Base-by-base conservation (phyloP, 2,888 invertebrate species). In the Metacarcinus magister region DNA sequence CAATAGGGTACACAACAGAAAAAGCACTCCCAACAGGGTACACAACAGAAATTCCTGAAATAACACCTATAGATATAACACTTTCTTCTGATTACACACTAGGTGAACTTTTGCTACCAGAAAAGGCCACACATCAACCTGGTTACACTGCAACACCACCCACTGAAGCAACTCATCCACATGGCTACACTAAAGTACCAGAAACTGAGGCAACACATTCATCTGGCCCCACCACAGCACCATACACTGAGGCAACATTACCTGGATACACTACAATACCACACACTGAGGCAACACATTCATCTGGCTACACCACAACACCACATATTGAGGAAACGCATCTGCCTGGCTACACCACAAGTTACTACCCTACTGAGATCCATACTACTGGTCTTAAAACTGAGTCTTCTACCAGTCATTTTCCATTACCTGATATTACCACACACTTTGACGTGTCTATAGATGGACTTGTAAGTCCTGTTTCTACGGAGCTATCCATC, bases 251-350 rank as follows among this genome's bases (percentile, higher is more conserved):
- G 23, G 90, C 10, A 90, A 90, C 90, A 44, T 43, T 43, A 90
- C 43, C 90, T 90, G 90, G 43, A 23, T 32, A 39, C 90, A 39
- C 13, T 8, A 90, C 90, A 10, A 39, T 43, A 8, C 54, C 32
- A 54, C 5, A 92, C 48, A 92, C 92, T 46, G 92, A 48, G 28
- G 28, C 46, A 28, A 92, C 54, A 92, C 92, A 28, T 23, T 23
- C 48, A 92, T 28, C 54, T 48, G 48, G 54, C 10, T 48, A 92
- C 13, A 92, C 19, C 23, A 39, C 92, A 48, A 60, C 92, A 48
- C 19, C 54, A 92, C 23, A 91, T 28, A 54, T 23, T 92, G 92
- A n/a, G 44, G n/a, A 10, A 28, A 92, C 92, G 39, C 54, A 32
- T 39, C 92, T 32, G 32, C 60, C 60, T 54, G 60, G 60, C 23